These are phyloP conservation scores for Hyperopisus bebe DNA, from an alignment of 2,113 vertebrate species.

Conservation along the genomic window DNA sequence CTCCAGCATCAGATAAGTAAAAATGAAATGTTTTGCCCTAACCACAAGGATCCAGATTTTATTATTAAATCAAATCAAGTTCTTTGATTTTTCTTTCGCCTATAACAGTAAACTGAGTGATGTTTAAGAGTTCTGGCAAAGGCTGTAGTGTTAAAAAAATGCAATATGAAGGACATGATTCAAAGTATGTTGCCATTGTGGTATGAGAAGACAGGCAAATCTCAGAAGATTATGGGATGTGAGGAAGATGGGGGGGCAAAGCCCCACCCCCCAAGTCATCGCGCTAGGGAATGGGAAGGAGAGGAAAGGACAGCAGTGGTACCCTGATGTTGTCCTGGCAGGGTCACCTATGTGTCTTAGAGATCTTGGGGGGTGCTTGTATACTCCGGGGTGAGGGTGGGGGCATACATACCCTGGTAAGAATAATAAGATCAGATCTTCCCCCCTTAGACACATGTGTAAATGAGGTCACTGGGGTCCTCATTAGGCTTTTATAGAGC, in stretches of 20 bases:
- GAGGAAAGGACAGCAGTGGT: background rate
- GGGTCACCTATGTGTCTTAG: too few relatives aligned
- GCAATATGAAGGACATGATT: background rate
- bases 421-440: background rate
- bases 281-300: background rate
- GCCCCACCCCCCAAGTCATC: background rate
- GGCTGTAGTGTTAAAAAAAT: background rate
- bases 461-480: background rate
- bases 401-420: background rate
- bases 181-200: background rate
- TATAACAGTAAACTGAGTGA: background rate
- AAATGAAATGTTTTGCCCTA: background rate
- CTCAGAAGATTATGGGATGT: background rate
- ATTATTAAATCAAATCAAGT: background rate
- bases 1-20: background rate
- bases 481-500: background rate
- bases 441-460: background rate
- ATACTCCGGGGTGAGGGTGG: too few relatives aligned
- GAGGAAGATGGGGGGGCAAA: background rate
- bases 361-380: too few relatives aligned
- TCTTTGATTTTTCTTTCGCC: background rate
- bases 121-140: background rate
- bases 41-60: background rate
- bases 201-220: background rate
- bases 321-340: too few relatives aligned